Evolutionary conservation across 2,797 vertebrate genomes (phyloP), one percentile per base, ranked within the genome.

Genomic region (Spea hammondii): DNA sequence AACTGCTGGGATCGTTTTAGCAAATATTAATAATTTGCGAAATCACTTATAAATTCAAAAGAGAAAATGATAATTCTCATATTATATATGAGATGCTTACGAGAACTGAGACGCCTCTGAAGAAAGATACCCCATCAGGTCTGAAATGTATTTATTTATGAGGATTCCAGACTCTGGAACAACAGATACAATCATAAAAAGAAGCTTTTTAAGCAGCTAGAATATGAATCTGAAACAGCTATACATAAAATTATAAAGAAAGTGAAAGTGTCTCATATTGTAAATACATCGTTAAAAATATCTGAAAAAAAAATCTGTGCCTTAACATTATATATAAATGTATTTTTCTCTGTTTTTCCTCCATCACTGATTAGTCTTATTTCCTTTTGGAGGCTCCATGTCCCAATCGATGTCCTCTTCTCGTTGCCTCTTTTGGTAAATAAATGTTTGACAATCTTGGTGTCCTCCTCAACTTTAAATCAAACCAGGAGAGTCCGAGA

Each of bases 261-360:
- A 50, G 51, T 70, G 78, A 65, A 65, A 70, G 50, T 46, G 50
- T 65, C 9, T 70, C 50, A 44, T 53, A 53, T 57, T 2, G 67
- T 75, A 74, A 75, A 75, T 75, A 71, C 67, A 75, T 70, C 54
- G 66, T 70, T 80, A 70, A 65, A 80, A 80, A 80, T 55, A 80
- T 80, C 72, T 80, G 78, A 51, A 65, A 70, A 51, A 71, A 72
- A 32, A 55, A 57, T 80, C 72, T 80, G 77, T 79, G 78, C 70
- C 72, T 50, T 70, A 80, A 75, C 72, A 50, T 79, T 79, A 74
- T 79, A 79, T 76, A 80, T 80, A 80, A 75, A 75, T 73, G 71
- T 48, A 69, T 70, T 75, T 74, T 46, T 75, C 59, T 70, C 46
- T 59, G 7, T 5, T 57, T 65, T 62, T 9, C 8, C 7, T 17